Evolutionary conservation across 2,888 invertebrate species (phyloP), one percentile per base, ranked within the genome.

Genomic region (Drosophila austrosaltans): DNA sequence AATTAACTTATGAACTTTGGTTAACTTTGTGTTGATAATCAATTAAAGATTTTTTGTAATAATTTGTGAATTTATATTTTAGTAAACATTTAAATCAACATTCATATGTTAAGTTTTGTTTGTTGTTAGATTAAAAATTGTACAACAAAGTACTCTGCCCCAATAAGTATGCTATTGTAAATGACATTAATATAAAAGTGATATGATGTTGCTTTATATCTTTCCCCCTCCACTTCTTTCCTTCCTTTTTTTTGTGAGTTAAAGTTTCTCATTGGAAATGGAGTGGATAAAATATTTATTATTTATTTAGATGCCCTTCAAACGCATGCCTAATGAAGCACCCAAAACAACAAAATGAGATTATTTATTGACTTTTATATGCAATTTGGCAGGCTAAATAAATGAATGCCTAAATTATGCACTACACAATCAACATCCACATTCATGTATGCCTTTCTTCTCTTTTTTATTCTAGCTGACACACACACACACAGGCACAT

Each of bases 301-400:
- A 48, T 48, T 48, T 48, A 48, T 48, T 48, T 48, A 48, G 48
- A 48, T 48, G 25, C 22, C 48, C 25, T 48, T 25, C 48, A 25
- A 48, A 48, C 48, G 48, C 48, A 48, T 48, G 48, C 48, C 12
- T 48, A 48, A 48, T 48, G 48, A 48, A 10, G 48, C 48, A 48
- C 10, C 48, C 48, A 48, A 30, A 30, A 48, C 3, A 48, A 48
- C 10, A 56, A 25, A 44, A 25, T 30, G 71, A 79, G 69, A 76
- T 89, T 89, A 87, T 89, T 89, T 89, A 85, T 85, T 82, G 87
- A 87, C 89, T 89, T 87, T 84, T 72, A 78, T 76, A 85, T 87
- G 89, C 89, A 89, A 84, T 82, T 85, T 87, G 87, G 82, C 89
- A 82, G 85, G 66, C 71, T 69, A 61, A 56, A 22, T 66, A 72